phyloP scores from a whole-genome alignment of 2,113 vertebrate species.

The Gnathonemus longibarbis region DNA sequence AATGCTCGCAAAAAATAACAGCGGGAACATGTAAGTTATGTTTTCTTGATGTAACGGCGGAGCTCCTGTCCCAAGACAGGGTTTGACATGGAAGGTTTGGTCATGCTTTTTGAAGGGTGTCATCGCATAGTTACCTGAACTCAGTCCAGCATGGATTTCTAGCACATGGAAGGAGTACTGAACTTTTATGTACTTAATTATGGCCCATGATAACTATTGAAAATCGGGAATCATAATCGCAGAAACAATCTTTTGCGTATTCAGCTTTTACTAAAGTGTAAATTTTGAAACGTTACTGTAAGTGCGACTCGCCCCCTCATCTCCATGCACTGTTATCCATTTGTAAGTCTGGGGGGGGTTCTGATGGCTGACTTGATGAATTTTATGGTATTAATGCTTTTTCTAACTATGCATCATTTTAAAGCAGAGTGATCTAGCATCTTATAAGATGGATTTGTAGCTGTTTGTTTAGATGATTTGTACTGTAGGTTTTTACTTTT shows the following conservation, averaged over 20 bases:
- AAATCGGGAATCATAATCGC: neutral
- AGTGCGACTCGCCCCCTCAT: conserved; percentile 15
- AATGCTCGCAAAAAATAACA: neutral
- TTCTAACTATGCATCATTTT: conserved; percentile 68
- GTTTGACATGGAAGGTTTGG: neutral
- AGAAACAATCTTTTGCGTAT: neutral
- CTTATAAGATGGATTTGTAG: conserved; percentile 21
- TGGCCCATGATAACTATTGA: neutral
- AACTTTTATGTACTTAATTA: neutral
- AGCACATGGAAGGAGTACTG: neutral
- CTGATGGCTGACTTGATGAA: conserved; percentile 41
- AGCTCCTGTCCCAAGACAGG: neutral
- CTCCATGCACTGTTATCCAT: conserved; percentile 18
- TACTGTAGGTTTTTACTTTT: conserved; percentile 47
- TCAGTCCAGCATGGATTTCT: neutral
- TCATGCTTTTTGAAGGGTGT: neutral
- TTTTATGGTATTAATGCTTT: conserved; percentile 40
- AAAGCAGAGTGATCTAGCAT: conserved; percentile 58
- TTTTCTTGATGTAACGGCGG: neutral
- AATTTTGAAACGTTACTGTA: conserved; percentile 10
- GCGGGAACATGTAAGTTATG: neutral
- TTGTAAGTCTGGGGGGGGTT: conserved; percentile 41
- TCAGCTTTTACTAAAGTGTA: neutral
- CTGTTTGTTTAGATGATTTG: conserved; percentile 48
- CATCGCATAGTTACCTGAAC: neutral